Base-by-base conservation (phyloP, 2,113 vertebrate species). In the Tachysurus fulvidraco region DNA sequence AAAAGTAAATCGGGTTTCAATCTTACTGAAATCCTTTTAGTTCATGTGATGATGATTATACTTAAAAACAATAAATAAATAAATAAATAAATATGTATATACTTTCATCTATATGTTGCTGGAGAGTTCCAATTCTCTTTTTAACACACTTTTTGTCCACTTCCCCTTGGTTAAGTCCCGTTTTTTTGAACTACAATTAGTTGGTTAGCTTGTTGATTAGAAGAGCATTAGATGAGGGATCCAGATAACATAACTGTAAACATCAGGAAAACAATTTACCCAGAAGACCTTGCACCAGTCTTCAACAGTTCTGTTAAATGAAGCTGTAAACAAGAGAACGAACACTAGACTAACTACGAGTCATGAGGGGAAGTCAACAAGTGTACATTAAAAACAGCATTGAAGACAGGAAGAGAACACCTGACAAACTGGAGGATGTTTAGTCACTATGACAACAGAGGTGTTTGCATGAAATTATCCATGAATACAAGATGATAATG, bases 1-100 rank as follows among this genome's bases (percentile, higher is more conserved):
- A 89, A 92, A 86, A 87, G n/a, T 67, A 13, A 86, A 93, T 93
- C 93, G 92, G 92, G 90, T 93, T 94, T 90, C 91, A 92, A 91
- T 93, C 92, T 57, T 88, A 94, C 90, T 93, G 91, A 93, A 94
- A 93, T 91, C 87, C 80, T 76, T 89, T 92, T 91, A 89, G 84
- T 91, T 87, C 85, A 92, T 80, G 23, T 44, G 36, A 74, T n/a
- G 13, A 54, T 8, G 14, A 78, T 16, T 17, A 54, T 13, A 54
- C 6, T 44, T 13, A 50, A 25, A 36, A 71, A 25, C 1, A 25
- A 46, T 46, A 74, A 1, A 25, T 23, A 25, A 76, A 11, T 7
- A 44, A 78, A 67, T n/a, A n/a, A n/a, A n/a, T n/a, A n/a, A n/a
- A n/a, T n/a, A n/a, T 0, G 28, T 28, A 4, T 13, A 52, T 54